These are phyloP conservation scores for Loxodonta africana DNA, from an alignment of 2,113 vertebrate genomes.

Conservation along the genomic window DNA sequence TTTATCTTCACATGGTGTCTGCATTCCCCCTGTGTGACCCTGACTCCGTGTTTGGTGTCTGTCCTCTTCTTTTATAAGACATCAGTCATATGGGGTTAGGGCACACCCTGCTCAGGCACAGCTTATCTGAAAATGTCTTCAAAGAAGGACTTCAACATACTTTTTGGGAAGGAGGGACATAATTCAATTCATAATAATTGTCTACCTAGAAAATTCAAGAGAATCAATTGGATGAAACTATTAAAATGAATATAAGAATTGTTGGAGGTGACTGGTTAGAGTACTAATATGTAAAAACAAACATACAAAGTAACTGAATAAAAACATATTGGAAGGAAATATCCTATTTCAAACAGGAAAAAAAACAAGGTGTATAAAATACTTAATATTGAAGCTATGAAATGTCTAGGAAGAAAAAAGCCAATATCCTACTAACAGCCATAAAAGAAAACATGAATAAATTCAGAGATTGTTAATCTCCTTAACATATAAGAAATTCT, in stretches of 20 bases:
- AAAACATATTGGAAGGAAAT: slow-evolving; percentile 2
- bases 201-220: neutral
- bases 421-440: neutral
- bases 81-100: too few relatives aligned
- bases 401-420: neutral
- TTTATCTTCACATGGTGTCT: too few relatives aligned
- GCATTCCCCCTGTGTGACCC: too few relatives aligned
- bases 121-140: too few relatives aligned
- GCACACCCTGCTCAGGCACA: too few relatives aligned
- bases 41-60: too few relatives aligned
- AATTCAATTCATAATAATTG: too few relatives aligned
- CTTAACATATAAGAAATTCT: neutral
- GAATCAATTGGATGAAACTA: neutral
- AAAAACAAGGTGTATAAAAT: neutral
- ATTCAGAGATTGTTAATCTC: neutral
- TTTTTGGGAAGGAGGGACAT: too few relatives aligned
- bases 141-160: too few relatives aligned
- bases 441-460: neutral
- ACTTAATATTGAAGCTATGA: neutral
- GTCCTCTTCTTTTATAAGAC: too few relatives aligned
- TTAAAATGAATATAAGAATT: neutral
- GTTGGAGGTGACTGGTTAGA: neutral
- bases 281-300: neutral
- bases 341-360: neutral
- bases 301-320: neutral